Evolutionary conservation across 2,888 invertebrate species (phyloP).

Genomic region (Eilema depressum): DNA sequence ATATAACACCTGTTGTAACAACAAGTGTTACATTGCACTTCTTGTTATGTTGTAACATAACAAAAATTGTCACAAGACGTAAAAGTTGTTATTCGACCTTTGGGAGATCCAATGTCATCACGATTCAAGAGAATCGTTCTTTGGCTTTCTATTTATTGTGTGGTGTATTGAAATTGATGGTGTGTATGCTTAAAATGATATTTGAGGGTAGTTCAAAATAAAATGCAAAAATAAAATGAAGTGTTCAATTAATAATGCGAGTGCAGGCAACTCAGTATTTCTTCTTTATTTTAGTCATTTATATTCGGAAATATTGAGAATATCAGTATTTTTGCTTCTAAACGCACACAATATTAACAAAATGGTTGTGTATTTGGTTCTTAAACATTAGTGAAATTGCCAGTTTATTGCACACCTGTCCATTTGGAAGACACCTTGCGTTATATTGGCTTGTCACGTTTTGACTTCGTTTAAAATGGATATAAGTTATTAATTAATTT

Average conservation of each 20-base stretch:
- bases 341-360: background rate
- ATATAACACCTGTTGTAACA: background rate
- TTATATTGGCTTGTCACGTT: background rate
- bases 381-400: background rate
- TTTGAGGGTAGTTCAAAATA: background rate
- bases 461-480: background rate
- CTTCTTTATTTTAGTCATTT: no score
- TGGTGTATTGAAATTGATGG: background rate
- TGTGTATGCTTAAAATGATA: background rate
- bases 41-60: background rate
- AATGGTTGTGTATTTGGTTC: background rate
- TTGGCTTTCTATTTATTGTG: background rate
- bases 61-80: background rate
- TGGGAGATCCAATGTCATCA: slow-evolving; percentile 5
- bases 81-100: background rate
- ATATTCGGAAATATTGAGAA: background rate
- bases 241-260: no score
- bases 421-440: background rate
- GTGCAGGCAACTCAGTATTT: background rate
- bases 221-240: background rate
- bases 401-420: background rate
- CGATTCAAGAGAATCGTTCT: background rate
- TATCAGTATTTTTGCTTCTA: background rate
- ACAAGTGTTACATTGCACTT: no score
- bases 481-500: background rate